Conservation (phyloP, 2,888 invertebrate species). For the Caenorhabditis drosophilae region DNA sequence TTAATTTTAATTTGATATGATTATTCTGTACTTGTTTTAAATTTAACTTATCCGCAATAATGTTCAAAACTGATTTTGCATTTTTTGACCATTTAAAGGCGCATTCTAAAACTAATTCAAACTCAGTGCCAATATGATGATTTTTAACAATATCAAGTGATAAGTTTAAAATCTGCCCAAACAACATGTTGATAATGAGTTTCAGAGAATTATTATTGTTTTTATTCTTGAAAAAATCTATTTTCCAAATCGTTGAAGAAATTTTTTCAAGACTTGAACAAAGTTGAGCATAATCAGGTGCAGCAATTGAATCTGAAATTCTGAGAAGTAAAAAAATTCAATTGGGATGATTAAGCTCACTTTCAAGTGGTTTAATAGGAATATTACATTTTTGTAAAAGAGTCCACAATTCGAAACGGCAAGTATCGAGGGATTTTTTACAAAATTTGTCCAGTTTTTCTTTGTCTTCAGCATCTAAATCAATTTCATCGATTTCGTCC, state of each 20-base stretch:
- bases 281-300: neutral
- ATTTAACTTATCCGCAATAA: neutral
- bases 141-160: slow-evolving; percentile 26
- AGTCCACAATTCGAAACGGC: slow-evolving; percentile 15
- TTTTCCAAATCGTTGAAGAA: slow-evolving; percentile 6
- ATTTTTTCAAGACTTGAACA: neutral
- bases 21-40: too few species aligned
- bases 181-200: neutral
- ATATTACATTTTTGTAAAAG: slow-evolving; percentile 7
- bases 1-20: too few species aligned
- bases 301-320: slow-evolving; percentile 3
- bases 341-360: neutral
- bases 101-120: slow-evolving; percentile 25
- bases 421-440: neutral
- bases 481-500: neutral
- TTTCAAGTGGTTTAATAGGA: slow-evolving; percentile 8
- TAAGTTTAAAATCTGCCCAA: slow-evolving; percentile 14
- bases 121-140: slow-evolving; percentile 24
- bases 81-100: slow-evolving; percentile 25
- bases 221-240: slow-evolving; percentile 8
- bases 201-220: slow-evolving; percentile 1
- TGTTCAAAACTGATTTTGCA: slow-evolving; percentile 3
- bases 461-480: neutral
- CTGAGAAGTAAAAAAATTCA: too few species aligned
- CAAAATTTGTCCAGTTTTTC: slow-evolving; percentile 4